Conservation (phyloP, 2,888 invertebrate species). For the Bellardia pandia region DNA sequence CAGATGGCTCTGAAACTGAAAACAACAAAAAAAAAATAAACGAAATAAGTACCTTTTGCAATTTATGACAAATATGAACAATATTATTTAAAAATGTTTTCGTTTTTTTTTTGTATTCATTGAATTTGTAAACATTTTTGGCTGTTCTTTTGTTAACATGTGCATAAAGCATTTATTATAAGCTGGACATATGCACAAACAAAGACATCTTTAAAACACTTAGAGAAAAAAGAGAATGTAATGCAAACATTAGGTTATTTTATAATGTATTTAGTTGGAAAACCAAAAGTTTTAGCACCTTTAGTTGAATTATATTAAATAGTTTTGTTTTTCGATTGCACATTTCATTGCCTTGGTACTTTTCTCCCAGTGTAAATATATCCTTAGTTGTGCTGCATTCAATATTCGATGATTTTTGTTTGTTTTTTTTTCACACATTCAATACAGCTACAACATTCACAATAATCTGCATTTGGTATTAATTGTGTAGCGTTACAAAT, state of each 20-base stretch:
- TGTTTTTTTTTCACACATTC: slow-evolving; percentile 23
- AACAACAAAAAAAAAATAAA: not conserved
- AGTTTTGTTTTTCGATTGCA: not conserved
- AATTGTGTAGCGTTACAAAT: slow-evolving; percentile 48
- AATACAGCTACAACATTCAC: not conserved
- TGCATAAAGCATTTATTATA: slow-evolving; percentile 49
- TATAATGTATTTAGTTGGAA: too few species aligned
- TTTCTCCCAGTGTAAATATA: slow-evolving; percentile 26
- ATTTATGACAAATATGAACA: slow-evolving; percentile 27
- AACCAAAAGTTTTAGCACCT: too few species aligned
- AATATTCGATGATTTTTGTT: not conserved
- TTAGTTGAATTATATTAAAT: too few species aligned
- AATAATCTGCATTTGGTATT: slow-evolving; percentile 46
- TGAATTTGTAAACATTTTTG: slow-evolving; percentile 45
- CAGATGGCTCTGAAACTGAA: slow-evolving; percentile 35
- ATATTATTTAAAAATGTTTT: not conserved
- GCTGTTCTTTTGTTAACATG: slow-evolving; percentile 36
- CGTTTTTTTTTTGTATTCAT: slow-evolving; percentile 2
- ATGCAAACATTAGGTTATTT: too few species aligned
- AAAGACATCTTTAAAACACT: slow-evolving; percentile 6
- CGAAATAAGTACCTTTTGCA: slow-evolving; percentile 33
- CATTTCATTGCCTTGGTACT: not conserved
- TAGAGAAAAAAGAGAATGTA: not conserved
- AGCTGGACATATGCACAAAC: not conserved
- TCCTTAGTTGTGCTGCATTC: not conserved